phyloP scores from a whole-genome alignment of 1,140 invertebrate genomes.

The Dendrolimus kikuchii region DNA sequence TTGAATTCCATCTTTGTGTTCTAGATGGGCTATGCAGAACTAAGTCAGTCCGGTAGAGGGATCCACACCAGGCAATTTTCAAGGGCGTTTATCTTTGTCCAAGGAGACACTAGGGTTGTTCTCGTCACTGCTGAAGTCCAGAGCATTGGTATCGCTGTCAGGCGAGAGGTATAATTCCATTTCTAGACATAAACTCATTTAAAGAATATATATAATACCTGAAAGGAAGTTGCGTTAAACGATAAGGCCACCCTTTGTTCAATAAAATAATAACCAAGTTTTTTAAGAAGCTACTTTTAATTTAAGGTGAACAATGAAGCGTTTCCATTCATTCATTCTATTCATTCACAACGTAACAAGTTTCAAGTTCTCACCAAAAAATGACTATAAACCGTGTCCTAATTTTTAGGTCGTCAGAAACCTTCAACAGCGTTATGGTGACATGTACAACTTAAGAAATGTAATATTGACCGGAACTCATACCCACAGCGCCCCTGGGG shows the following conservation, averaged over 20 bases:
- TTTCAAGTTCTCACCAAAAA: too few relatives aligned
- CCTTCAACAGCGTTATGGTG: slow-evolving; percentile 77
- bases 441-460: slow-evolving; percentile 83
- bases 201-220: background rate
- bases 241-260: too few relatives aligned
- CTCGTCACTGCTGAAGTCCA: slow-evolving; percentile 88
- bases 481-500: slow-evolving; percentile 90
- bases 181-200: background rate
- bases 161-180: slow-evolving; percentile 75
- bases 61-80: slow-evolving; percentile 90
- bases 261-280: too few relatives aligned
- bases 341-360: too few relatives aligned
- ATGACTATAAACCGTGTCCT: too few relatives aligned
- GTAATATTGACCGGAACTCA: slow-evolving; percentile 91
- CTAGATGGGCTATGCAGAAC: slow-evolving; percentile 89
- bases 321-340: too few relatives aligned
- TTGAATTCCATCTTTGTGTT: background rate
- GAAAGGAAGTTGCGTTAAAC: too few relatives aligned
- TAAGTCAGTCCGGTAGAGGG: slow-evolving; percentile 84
- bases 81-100: slow-evolving; percentile 88
- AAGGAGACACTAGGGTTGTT: slow-evolving; percentile 80
- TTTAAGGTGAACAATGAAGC: too few relatives aligned
- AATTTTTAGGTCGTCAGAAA: slow-evolving; percentile 78
- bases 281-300: too few relatives aligned
- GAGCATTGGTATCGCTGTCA: slow-evolving; percentile 85